A percentile compares a stretch with the other conserved stretches of the same genome.
These are phyloP conservation scores for Abscondita cerata DNA, from an alignment of 2,888 invertebrate genomes.

Conservation along the genomic window DNA sequence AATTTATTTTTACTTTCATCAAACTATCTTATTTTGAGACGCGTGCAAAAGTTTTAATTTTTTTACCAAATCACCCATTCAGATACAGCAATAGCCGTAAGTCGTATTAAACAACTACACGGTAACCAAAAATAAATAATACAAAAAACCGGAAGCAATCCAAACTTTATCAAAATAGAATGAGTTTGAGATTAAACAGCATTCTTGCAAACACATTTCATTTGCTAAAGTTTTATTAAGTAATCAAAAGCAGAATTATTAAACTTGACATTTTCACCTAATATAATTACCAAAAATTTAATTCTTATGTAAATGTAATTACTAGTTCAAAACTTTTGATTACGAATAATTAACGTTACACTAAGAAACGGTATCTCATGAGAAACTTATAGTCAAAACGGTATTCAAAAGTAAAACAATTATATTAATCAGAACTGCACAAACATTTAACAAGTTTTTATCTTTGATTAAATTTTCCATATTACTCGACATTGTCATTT, in stretches of 20 bases:
- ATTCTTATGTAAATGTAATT: constrained; percentile 21
- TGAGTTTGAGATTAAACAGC: constrained; percentile 6
- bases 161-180: too few species aligned
- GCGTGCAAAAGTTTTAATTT: too few species aligned
- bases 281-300: constrained; percentile 18
- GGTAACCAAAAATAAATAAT: too few species aligned
- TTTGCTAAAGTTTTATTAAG: constrained; percentile 15
- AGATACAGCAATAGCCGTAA: too few species aligned
- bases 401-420: constrained; percentile 8
- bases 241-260: constrained; percentile 15
- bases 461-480: background rate
- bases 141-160: too few species aligned
- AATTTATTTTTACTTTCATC: too few species aligned
- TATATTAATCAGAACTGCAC: constrained; percentile 9
- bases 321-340: constrained; percentile 18
- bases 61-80: too few species aligned
- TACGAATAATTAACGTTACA: constrained; percentile 12
- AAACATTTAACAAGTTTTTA: constrained; percentile 4
- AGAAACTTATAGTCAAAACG: background rate
- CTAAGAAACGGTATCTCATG: constrained; percentile 1
- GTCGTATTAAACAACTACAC: too few species aligned
- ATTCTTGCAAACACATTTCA: background rate
- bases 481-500: too few species aligned
- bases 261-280: constrained; percentile 15
- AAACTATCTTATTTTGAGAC: too few species aligned